These are phyloP conservation scores for Epirrita christyi DNA, from an alignment of 2,888 invertebrate genomes.

Conservation along the genomic window DNA sequence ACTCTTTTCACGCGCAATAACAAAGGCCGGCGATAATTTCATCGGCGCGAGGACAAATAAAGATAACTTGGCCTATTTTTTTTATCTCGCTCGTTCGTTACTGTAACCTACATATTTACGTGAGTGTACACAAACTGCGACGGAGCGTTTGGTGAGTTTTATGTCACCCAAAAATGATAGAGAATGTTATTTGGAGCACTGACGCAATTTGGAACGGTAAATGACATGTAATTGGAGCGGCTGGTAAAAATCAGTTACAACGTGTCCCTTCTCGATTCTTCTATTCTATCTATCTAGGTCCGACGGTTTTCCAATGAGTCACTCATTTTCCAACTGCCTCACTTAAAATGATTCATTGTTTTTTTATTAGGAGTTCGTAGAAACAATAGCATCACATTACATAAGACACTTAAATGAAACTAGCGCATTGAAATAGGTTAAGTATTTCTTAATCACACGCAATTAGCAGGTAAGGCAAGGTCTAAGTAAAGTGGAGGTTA, in stretches of 20 bases:
- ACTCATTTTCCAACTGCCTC: conserved; percentile 33
- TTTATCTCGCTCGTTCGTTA: conserved; percentile 76
- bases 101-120: conserved; percentile 78
- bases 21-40: conserved; percentile 71
- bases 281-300: conserved; percentile 18
- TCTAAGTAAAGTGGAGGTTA: conserved; percentile 36
- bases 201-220: conserved; percentile 45
- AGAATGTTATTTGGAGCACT: conserved; percentile 46
- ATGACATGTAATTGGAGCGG: conserved; percentile 23
- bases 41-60: conserved; percentile 78
- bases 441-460: conserved; percentile 78
- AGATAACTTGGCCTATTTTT: conserved; percentile 85
- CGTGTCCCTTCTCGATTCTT: neutral
- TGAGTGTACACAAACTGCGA: conserved; percentile 59
- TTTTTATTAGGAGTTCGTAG: conserved; percentile 51
- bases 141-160: conserved; percentile 52
- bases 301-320: conserved; percentile 38
- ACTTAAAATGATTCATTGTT: conserved; percentile 31
- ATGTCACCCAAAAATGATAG: conserved; percentile 50
- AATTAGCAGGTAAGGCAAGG: conserved; percentile 63
- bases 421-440: conserved; percentile 77
- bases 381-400: conserved; percentile 52
- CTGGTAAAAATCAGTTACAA: conserved; percentile 10
- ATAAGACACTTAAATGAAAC: conserved; percentile 60
- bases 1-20: conserved; percentile 74